Base-by-base conservation (phyloP, 1,140 invertebrate species). In the Habropoda laboriosa region DNA sequence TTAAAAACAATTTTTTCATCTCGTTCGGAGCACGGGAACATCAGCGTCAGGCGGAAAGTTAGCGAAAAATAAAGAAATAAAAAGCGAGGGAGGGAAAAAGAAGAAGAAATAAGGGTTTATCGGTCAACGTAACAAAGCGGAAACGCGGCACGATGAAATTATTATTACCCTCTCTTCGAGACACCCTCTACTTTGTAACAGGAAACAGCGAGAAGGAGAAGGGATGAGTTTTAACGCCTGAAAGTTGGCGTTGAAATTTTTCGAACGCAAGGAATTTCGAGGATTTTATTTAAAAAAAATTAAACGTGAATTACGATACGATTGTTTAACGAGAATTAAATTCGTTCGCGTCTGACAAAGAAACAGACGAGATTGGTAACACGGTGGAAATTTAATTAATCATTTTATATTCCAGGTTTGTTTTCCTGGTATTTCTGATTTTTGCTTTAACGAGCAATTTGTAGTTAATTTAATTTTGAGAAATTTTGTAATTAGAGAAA, bases 1-100 rank as follows among this genome's bases (percentile, higher is more conserved):
- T 45, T 45, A 45, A 64, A 45, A 64, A 64, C 10, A 64, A 45
- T 45, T 64, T 64, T 30, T 64, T 30, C 40, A 27, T 63, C n/a
- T 63, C 24, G 38, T 27, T 42, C 38, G 24, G 0, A 3, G 7
- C 16, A 12, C 60, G 60, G 18, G 35, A 63, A 63, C 42, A 27
- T 27, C 58, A 24, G 35, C 21, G 10, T 24, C 10, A 21, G 27
- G 3, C 18, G 18, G 4, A 64, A 64, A 64, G 27, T 45, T 18
- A 21, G n/a, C n/a, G 5, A 38, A 24, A 63, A 63, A 24, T 24
- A 16, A n/a, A 16, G 13, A 2, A 8, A 63, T 24, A n/a, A 18
- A 35, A 16, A n/a, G n/a, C n/a, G n/a, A n/a, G n/a, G n/a, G n/a
- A n/a, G n/a, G 6, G 6, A 24, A n/a, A 63, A 63, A 18, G 12